Percentiles rank a stretch among this genome's conserved stretches.
phyloP scores from a whole-genome alignment of 2,113 vertebrate species.

The Alethe diademata region DNA sequence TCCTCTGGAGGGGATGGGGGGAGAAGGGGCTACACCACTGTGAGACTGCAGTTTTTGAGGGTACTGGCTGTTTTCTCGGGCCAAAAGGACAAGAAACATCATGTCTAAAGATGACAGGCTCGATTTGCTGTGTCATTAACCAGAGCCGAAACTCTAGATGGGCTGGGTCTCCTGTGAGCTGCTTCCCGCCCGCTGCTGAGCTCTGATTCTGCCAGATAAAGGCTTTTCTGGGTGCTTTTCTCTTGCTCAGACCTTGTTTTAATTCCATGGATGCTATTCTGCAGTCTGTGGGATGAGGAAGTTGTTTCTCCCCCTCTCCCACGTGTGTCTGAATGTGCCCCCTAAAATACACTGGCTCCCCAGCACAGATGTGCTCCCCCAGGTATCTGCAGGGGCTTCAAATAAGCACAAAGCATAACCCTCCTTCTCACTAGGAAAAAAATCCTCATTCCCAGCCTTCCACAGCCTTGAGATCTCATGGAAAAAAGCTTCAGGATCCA shows the following conservation, averaged over 20 bases:
- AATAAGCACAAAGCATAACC: background rate
- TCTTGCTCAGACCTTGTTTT: background rate
- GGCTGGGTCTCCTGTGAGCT: constrained; percentile 63
- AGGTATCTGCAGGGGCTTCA: background rate
- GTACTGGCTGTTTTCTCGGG: constrained; percentile 57
- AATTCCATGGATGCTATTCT: background rate
- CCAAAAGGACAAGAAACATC: constrained; percentile 62
- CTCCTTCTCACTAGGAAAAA: background rate
- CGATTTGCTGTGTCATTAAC: constrained; percentile 85
- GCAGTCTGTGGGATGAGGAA: background rate
- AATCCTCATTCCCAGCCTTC: accelerated
- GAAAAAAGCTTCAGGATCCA: background rate
- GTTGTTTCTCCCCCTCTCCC: background rate
- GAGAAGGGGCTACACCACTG: background rate
- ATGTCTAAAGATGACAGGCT: constrained; percentile 78
- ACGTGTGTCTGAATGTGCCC: accelerated
- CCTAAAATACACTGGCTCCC: background rate
- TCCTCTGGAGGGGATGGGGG: background rate
- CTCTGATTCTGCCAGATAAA: constrained; percentile 56
- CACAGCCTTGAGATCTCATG: background rate
- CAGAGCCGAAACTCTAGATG: constrained; percentile 82
- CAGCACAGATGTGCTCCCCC: accelerated
- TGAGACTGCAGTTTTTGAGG: background rate
- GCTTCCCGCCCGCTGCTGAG: background rate
- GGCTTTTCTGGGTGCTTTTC: background rate